Evolutionary conservation across 2,113 vertebrate genomes (phyloP).

Genomic region (Pseudolaguvia tuberculata): DNA sequence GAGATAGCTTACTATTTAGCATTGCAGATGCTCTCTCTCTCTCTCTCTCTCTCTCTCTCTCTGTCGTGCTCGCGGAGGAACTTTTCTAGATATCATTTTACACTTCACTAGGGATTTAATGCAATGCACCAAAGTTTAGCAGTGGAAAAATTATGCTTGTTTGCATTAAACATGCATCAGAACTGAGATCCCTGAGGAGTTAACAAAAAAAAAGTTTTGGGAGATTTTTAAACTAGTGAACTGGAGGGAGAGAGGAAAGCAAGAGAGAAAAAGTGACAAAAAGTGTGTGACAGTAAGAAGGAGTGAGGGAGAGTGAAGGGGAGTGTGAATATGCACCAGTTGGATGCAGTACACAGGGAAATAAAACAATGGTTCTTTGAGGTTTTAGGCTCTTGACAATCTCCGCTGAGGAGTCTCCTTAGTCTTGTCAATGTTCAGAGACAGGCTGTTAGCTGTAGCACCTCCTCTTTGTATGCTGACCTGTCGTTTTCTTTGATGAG

Average conservation of each 20-base stretch:
- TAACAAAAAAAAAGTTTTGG: conserved; percentile 3
- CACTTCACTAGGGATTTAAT: conserved; percentile 40
- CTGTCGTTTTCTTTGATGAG: no score
- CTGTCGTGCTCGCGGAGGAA: neutral
- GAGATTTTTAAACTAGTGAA: neutral
- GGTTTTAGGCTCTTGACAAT: no score
- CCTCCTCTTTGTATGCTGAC: no score
- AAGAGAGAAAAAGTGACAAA: neutral
- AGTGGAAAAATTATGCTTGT: conserved; percentile 18
- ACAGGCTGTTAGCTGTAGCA: no score
- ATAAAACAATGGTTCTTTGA: no score
- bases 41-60: conserved; percentile 8
- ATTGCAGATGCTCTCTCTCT: conserved; percentile 46
- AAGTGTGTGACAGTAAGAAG: neutral
- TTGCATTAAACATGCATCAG: conserved; percentile 30
- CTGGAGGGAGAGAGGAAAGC: neutral
- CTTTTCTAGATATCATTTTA: conserved; percentile 40
- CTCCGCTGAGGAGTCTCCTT: no score
- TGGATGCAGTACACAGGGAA: no score
- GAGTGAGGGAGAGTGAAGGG: neutral
- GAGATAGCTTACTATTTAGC: conserved; percentile 51
- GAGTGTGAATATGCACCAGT: neutral
- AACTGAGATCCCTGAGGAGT: neutral
- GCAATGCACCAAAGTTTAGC: conserved; percentile 39
- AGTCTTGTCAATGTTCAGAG: no score